phyloP scores from a whole-genome alignment of 2,888 invertebrate genomes.

The Habrosyne pyritoides region DNA sequence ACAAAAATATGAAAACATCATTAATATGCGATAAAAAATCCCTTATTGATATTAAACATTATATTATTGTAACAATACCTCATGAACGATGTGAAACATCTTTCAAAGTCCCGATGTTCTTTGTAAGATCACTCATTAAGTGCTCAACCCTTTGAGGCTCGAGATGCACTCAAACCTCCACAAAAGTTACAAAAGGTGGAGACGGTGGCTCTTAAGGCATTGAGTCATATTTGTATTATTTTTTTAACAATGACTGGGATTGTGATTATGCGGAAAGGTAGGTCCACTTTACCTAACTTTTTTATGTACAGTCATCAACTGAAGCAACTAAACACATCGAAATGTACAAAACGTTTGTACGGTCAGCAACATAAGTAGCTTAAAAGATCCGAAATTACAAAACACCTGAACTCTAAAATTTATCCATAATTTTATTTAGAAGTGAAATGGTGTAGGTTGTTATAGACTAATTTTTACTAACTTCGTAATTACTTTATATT shows the following conservation, averaged over 20 bases:
- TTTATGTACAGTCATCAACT: no score
- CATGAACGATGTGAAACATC: neutral
- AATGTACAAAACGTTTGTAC: no score
- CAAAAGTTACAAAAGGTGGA: slow-evolving; percentile 39
- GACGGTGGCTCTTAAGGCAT: slow-evolving; percentile 54
- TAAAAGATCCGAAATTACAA: no score
- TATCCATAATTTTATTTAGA: no score
- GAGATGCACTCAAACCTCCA: slow-evolving; percentile 17
- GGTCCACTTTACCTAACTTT: neutral
- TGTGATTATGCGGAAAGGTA: neutral
- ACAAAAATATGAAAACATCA: neutral
- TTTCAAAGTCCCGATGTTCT: slow-evolving; percentile 17
- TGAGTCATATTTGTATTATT: slow-evolving; percentile 35
- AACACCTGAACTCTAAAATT: no score
- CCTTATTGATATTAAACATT: slow-evolving; percentile 1
- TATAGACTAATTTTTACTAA: no score
- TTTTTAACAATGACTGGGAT: slow-evolving; percentile 5
- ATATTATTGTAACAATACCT: neutral
- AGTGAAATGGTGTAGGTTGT: no score
- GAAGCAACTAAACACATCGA: no score
- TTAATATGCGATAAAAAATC: neutral
- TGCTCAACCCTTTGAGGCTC: slow-evolving; percentile 60
- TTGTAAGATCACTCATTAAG: slow-evolving; percentile 60
- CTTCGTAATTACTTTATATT: no score
- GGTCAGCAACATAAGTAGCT: no score